These are phyloP conservation scores for Rousettus leschenaultii DNA, from an alignment of 2,113 vertebrate species.

Conservation along the genomic window DNA sequence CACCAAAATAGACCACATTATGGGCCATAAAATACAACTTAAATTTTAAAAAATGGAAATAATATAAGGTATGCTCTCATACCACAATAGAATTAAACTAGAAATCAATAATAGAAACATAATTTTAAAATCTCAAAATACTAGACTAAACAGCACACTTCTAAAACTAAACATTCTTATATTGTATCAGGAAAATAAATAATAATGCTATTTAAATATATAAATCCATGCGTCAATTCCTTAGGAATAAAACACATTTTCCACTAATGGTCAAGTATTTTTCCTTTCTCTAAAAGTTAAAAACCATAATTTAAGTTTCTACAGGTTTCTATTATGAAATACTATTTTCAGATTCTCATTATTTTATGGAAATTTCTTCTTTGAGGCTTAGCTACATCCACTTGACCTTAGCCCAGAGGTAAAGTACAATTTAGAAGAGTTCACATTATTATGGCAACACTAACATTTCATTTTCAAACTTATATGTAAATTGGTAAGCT, in stretches of 20 bases:
- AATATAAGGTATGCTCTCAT: not conserved
- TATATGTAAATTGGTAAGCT: conserved; percentile 21
- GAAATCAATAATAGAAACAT: not conserved
- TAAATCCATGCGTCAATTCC: not conserved
- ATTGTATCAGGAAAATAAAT: conserved; percentile 6
- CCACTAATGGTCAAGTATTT: not conserved
- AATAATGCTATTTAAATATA: not conserved
- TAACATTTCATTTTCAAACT: conserved; percentile 52
- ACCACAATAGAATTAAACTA: not conserved
- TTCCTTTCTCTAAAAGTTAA: not conserved
- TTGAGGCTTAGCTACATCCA: conserved; percentile 39
- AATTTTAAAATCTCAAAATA: not conserved
- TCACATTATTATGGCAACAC: not conserved
- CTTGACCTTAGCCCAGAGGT: conserved; percentile 37
- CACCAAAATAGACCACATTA: not conserved
- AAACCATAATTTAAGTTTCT: conserved; percentile 46
- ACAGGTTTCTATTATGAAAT: not conserved
- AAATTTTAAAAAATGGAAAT: not conserved
- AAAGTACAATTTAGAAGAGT: conserved; percentile 36
- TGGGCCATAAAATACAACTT: not conserved
- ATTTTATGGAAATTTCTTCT: conserved; percentile 55
- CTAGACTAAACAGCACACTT: not conserved
- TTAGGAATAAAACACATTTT: conserved; percentile 36
- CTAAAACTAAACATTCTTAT: conserved; percentile 36
- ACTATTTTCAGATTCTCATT: conserved; percentile 48